Percentiles rank a stretch among this genome's conserved stretches.
Evolutionary conservation across 2,113 vertebrate species (phyloP).

Genomic region (Takifugu flavidus): DNA sequence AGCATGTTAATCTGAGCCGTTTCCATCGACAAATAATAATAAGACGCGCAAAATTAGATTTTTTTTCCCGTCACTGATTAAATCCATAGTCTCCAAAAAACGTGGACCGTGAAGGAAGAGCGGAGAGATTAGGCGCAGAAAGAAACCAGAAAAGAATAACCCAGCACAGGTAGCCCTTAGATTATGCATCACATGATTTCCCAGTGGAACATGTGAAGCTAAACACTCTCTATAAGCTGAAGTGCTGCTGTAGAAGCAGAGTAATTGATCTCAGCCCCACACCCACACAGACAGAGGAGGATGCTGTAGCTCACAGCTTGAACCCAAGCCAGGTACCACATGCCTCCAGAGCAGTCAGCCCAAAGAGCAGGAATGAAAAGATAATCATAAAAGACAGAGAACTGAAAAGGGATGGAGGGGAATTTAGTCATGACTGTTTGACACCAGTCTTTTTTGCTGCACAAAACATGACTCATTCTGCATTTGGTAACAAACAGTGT

Average conservation of each 20-base stretch:
- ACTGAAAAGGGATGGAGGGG: too few relatives aligned
- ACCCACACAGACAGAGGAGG: conserved; percentile 53
- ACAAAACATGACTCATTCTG: too few relatives aligned
- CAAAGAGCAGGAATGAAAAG: not conserved
- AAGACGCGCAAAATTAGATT: conserved; percentile 26
- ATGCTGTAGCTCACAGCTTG: conserved; percentile 48
- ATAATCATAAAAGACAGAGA: too few relatives aligned
- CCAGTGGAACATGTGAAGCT: conserved; percentile 50
- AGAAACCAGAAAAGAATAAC: conserved; percentile 11
- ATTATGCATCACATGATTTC: conserved; percentile 61
- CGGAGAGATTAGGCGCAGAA: conserved; percentile 8
- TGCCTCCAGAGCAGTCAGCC: not conserved
- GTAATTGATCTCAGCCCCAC: conserved; percentile 57
- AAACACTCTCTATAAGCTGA: conserved; percentile 60
- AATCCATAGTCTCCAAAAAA: conserved; percentile 13
- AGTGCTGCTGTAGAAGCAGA: conserved; percentile 50
- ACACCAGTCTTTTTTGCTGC: too few relatives aligned
- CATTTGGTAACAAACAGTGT: too few relatives aligned
- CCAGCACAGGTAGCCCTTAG: conserved; percentile 30
- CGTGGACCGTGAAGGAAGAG: conserved; percentile 4
- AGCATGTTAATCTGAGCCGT: conserved; percentile 18
- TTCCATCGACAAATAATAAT: conserved; percentile 39
- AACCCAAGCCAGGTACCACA: conserved; percentile 32
- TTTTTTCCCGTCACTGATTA: conserved; percentile 4
- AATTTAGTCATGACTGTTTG: too few relatives aligned